Evolutionary conservation across 2,113 vertebrate species (phyloP).

Genomic region (Zootoca vivipara): DNA sequence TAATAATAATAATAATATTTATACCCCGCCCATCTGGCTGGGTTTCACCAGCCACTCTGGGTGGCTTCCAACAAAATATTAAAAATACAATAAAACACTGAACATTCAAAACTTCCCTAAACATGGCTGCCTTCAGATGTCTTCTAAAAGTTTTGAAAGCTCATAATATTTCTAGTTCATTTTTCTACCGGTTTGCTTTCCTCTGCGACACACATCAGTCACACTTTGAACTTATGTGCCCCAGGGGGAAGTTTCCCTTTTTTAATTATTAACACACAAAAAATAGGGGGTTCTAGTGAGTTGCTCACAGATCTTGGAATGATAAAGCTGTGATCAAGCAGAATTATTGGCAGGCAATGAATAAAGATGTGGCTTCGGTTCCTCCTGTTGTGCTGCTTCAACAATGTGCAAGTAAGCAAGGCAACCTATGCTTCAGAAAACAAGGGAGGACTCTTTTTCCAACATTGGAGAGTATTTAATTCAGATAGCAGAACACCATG

Average conservation of each 20-base stretch:
- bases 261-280: neutral
- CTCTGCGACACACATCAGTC: neutral
- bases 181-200: neutral
- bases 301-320: neutral
- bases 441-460: neutral
- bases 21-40: no score
- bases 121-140: no score
- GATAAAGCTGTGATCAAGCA: neutral
- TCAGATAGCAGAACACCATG: neutral
- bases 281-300: neutral
- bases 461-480: neutral
- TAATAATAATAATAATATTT: no score
- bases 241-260: neutral
- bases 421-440: neutral
- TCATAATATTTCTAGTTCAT: neutral
- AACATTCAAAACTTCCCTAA: no score
- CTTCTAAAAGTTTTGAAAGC: neutral
- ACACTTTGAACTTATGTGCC: neutral
- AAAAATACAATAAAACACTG: neutral
- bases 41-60: no score
- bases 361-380: neutral
- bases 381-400: neutral
- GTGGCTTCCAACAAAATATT: no score
- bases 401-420: neutral
- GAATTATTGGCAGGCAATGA: conserved; percentile 6